Base-by-base conservation (phyloP, 2,888 invertebrate species). In the Drosophila rellima region DNA sequence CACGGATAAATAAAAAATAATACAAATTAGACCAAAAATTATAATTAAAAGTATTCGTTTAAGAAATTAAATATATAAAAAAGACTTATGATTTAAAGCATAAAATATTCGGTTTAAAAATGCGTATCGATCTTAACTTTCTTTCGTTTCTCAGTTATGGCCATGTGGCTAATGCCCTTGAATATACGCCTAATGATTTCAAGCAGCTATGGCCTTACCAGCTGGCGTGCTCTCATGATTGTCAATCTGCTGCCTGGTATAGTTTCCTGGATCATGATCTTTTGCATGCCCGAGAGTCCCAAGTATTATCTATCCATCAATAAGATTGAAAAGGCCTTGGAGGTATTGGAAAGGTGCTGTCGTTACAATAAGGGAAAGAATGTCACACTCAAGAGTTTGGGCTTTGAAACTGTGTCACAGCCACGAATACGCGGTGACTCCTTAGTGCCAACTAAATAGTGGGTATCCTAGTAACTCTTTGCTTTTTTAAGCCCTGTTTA, bases 221-320 rank as follows among this genome's bases (percentile, higher is more conserved):
- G 57, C 10, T 79, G 79, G 79, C 73, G 79, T 2, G 5, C 68
- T 0, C 54, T 66, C 0, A 44, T 76, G 23, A 18, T 65, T 11
- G 4, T 35, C 5, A 56, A 64, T 40, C 7, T 68, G 29, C 6
- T 72, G 31, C 73, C 78, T 6, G 78, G 79, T 8, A 3, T 79
- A 0, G 10, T 76, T 1, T 33, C 68, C 0, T 39, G 39, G 11
- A 3, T 61, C 7, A 20, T 66, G 0, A 1, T 76, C 2, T 50
- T 10, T 0, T 18, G 0, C 3, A 23, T 73, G 59, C 79, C 79
- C 2, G 79, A 79, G 55, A 73, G 79, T 50, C 61, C 78, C 44
- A 78, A 76, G 52, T 79, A 31, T 33, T 65, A 64, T 7, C 13
- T 70, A 4, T 73, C 76, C 0, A 29, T 66, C 13, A 29, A 55